A percentile compares a stretch with the other conserved stretches of the same genome.
phyloP scores from a whole-genome alignment of 1,140 invertebrate species.

The Leptinotarsa defecta region DNA sequence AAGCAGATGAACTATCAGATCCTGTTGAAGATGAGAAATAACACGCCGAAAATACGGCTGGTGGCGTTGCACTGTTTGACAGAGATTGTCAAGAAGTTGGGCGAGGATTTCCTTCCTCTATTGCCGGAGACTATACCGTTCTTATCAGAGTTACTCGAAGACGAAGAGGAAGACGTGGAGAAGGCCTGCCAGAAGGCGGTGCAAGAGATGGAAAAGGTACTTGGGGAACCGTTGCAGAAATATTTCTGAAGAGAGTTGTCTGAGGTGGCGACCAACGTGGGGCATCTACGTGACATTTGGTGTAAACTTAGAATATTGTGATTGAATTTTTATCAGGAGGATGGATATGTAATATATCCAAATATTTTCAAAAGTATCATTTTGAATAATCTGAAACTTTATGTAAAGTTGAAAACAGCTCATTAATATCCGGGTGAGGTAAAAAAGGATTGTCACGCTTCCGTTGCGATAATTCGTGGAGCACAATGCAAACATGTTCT shows the following conservation, averaged over 20 bases:
- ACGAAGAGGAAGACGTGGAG: constrained; percentile 81
- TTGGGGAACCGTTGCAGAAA: constrained; percentile 84
- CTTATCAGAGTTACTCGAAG: constrained; percentile 81
- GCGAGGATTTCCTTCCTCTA: constrained; percentile 79
- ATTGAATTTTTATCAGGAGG: too few species aligned
- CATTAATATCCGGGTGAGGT: too few species aligned
- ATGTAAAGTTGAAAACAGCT: too few species aligned
- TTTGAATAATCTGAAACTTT: too few species aligned
- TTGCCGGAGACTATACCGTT: constrained; percentile 84
- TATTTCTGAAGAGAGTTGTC: constrained; percentile 66
- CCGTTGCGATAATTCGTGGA: too few species aligned
- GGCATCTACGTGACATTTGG: too few species aligned
- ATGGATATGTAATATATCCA: too few species aligned
- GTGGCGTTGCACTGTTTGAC: constrained; percentile 67
- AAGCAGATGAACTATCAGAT: constrained; percentile 89
- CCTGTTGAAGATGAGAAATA: constrained; percentile 82
- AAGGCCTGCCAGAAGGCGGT: constrained; percentile 73
- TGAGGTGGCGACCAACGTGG: too few species aligned
- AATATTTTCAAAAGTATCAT: too few species aligned
- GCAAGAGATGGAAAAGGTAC: constrained; percentile 76
- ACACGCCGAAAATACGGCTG: constrained; percentile 67
- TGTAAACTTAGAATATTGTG: too few species aligned
- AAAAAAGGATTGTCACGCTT: too few species aligned
- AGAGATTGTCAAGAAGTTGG: constrained; percentile 75
- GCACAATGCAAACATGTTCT: too few species aligned